These are phyloP conservation scores for Aproaerema taeniolella DNA, from an alignment of 2,888 invertebrate species.

Conservation along the genomic window DNA sequence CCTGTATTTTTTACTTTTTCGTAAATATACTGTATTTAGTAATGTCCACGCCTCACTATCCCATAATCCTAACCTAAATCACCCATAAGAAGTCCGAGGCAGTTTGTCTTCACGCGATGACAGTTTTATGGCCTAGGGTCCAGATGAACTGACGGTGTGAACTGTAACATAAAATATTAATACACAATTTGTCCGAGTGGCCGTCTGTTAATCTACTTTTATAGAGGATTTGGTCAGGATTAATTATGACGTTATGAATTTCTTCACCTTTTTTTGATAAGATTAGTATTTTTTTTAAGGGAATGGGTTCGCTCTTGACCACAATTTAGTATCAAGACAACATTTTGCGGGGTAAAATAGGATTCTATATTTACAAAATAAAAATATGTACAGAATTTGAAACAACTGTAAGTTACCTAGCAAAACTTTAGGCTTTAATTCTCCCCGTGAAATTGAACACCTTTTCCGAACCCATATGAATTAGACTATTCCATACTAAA, in stretches of 20 bases:
- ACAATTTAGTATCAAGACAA: no score
- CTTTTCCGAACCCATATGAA: no score
- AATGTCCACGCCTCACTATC: conserved; percentile 20
- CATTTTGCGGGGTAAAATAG: no score
- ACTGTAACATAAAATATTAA: conserved; percentile 72
- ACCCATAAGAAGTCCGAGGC: conserved; percentile 61
- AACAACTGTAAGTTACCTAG: no score
- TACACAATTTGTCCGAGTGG: conserved; percentile 76
- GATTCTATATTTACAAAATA: no score
- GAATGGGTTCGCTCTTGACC: no score
- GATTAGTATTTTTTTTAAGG: no score
- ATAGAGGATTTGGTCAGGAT: conserved; percentile 55
- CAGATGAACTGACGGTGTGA: conserved; percentile 50
- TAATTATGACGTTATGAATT: conserved; percentile 38
- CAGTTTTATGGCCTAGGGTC: conserved; percentile 59
- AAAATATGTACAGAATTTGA: no score
- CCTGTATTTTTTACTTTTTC: neutral
- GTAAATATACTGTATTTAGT: conserved; percentile 1
- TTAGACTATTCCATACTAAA: no score
- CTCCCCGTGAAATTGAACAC: no score
- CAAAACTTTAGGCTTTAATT: no score
- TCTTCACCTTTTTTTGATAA: conserved; percentile 11
- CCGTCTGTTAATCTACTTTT: conserved; percentile 69
- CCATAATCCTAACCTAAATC: conserved; percentile 65
- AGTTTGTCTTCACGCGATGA: conserved; percentile 65